A percentile compares a stretch with the other conserved stretches of the same genome.
phyloP scores from a whole-genome alignment of 2,113 vertebrate species.

The Toxostoma redivivum region DNA sequence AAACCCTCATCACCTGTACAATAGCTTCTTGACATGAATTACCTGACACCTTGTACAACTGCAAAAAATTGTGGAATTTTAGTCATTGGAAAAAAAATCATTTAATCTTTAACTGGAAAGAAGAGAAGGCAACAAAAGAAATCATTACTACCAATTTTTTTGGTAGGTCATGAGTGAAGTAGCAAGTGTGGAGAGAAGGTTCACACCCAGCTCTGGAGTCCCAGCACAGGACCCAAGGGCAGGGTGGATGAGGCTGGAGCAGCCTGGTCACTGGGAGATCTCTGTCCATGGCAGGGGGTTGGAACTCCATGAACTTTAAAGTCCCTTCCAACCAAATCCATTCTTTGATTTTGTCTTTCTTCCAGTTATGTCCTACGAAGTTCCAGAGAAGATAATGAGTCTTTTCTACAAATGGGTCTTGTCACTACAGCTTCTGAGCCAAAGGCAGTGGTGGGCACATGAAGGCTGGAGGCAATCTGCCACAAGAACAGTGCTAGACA shows the following conservation, averaged over 20 bases:
- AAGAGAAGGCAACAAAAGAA: neutral
- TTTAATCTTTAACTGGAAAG: neutral
- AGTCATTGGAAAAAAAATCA: too few relatives aligned
- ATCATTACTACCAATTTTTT: neutral
- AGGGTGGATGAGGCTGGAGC: neutral
- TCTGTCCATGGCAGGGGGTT: neutral
- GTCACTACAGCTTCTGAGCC: neutral
- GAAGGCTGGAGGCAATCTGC: neutral
- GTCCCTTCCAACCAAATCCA: neutral
- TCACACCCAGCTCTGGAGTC: neutral
- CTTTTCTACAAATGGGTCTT: neutral
- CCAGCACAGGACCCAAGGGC: neutral
- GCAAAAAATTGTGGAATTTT: neutral
- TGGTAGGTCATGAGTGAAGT: neutral
- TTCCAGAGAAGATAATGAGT: neutral
- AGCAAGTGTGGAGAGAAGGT: neutral
- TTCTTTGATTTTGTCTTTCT: neutral
- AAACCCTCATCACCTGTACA: neutral
- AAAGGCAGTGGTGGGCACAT: neutral
- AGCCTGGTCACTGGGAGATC: neutral
- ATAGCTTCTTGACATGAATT: neutral
- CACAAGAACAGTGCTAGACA: neutral
- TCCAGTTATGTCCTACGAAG: neutral
- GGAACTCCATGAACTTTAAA: neutral
- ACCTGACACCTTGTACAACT: neutral